Percentiles rank a stretch among this genome's conserved stretches.
These are phyloP conservation scores for Distichodus sexfasciatus DNA, from an alignment of 2,797 vertebrate species.

Conservation along the genomic window DNA sequence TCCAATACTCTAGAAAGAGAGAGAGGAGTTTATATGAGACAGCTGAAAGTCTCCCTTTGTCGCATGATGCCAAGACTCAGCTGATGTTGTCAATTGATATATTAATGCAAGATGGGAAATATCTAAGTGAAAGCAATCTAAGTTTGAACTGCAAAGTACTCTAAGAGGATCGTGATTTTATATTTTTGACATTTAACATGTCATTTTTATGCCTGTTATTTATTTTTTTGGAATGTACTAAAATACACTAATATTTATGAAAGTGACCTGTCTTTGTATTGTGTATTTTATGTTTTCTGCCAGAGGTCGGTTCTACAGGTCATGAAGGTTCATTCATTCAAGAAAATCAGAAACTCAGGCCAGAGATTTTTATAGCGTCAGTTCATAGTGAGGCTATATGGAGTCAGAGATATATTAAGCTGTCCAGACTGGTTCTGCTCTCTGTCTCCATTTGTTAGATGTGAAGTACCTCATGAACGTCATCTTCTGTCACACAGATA, in stretches of 20 bases:
- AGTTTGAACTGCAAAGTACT: too few relatives aligned
- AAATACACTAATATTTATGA: constrained; percentile 6
- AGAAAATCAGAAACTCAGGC: neutral
- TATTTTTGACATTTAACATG: constrained; percentile 12
- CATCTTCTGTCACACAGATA: too few relatives aligned
- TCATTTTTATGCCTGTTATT: constrained; percentile 19
- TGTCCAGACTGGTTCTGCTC: neutral
- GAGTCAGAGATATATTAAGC: constrained; percentile 1
- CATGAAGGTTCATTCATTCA: neutral
- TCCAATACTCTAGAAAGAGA: neutral
- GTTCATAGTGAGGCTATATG: neutral
- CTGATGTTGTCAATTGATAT: too few relatives aligned
- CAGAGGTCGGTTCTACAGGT: neutral
- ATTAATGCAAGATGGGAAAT: too few relatives aligned
- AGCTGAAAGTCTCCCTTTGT: neutral
- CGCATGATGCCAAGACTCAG: constrained; percentile 31
- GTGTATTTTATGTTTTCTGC: neutral
- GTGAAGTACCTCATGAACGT: too few relatives aligned
- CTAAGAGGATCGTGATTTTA: neutral
- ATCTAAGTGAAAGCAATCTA: too few relatives aligned
- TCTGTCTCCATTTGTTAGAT: neutral
- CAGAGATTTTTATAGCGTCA: neutral
- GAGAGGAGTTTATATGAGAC: neutral
- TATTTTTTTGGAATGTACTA: constrained; percentile 13
- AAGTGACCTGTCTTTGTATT: neutral